Percentiles rank a stretch among this genome's conserved stretches.
Evolutionary conservation across 2,888 invertebrate genomes (phyloP).

Genomic region (Protophormia terraenovae): DNA sequence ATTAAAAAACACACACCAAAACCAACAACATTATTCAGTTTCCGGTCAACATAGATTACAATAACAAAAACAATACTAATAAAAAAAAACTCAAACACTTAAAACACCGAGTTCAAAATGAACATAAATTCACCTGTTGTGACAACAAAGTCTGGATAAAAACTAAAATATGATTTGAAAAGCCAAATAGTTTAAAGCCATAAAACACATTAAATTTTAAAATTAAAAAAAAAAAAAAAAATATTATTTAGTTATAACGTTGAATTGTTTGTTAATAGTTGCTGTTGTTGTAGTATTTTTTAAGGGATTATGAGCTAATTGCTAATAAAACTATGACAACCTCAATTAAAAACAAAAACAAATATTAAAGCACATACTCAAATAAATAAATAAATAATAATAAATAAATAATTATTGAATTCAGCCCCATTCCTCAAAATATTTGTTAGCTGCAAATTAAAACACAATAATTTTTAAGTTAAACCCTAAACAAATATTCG

Average conservation of each 20-base stretch:
- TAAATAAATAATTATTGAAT: conserved; percentile 6
- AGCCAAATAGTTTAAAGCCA: neutral
- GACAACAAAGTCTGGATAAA: conserved; percentile 44
- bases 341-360: neutral
- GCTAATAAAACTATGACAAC: conserved; percentile 22
- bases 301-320: conserved; percentile 39
- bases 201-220: neutral
- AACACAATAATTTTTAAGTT: neutral
- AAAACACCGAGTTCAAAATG: neutral
- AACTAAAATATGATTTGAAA: conserved; percentile 29
- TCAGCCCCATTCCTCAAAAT: neutral
- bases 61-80: conserved; percentile 4
- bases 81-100: neutral
- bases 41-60: conserved; percentile 58
- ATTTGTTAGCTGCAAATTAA: too few relatives aligned
- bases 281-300: neutral
- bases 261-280: too few relatives aligned
- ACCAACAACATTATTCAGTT: conserved; percentile 31
- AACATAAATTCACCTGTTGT: conserved; percentile 46
- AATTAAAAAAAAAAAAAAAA: neutral
- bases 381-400: neutral
- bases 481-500: too few relatives aligned
- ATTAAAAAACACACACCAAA: conserved; percentile 11
- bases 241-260: neutral
- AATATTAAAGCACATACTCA: neutral